Evolutionary conservation across 2,888 invertebrate genomes (phyloP).

Genomic region (Disparrhopalites patrizii): DNA sequence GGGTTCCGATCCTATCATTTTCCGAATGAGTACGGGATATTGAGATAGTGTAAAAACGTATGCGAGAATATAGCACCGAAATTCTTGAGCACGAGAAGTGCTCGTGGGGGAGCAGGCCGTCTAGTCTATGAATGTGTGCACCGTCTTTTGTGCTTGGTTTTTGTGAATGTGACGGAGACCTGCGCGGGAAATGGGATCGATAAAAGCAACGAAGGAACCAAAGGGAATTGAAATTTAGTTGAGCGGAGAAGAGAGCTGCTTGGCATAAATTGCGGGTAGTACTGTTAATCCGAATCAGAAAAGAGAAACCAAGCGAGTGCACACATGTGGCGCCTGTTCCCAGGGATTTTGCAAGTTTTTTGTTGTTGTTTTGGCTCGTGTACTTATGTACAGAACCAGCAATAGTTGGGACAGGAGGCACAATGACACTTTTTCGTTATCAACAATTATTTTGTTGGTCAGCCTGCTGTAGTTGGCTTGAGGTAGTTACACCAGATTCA

Average conservation of each 20-base stretch:
- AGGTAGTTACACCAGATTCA: too few species aligned
- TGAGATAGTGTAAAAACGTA: too few species aligned
- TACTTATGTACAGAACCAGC: too few species aligned
- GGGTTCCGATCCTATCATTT: too few species aligned
- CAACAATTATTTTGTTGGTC: neutral
- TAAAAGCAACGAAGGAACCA: conserved; percentile 5
- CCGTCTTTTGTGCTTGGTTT: too few species aligned
- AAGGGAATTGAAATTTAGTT: conserved; percentile 1
- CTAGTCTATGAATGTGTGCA: too few species aligned
- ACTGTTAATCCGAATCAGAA: conserved; percentile 4
- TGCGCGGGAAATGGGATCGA: conserved; percentile 1
- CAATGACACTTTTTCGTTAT: neutral
- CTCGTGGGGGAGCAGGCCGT: too few species aligned
- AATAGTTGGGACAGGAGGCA: neutral
- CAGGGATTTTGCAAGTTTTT: neutral
- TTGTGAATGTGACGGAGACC: neutral
- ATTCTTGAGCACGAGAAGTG: too few species aligned
- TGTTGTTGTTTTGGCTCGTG: too few species aligned
- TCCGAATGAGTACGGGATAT: too few species aligned
- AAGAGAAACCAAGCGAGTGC: neutral
- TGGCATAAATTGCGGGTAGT: conserved; percentile 5
- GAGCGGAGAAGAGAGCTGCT: neutral
- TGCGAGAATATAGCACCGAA: too few species aligned
- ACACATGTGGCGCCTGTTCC: conserved; percentile 1
- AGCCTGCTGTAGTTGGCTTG: neutral